Evolutionary conservation across 1,140 invertebrate genomes (phyloP), one percentile per base, ranked within the genome.

Genomic region (Orchesella cincta): DNA sequence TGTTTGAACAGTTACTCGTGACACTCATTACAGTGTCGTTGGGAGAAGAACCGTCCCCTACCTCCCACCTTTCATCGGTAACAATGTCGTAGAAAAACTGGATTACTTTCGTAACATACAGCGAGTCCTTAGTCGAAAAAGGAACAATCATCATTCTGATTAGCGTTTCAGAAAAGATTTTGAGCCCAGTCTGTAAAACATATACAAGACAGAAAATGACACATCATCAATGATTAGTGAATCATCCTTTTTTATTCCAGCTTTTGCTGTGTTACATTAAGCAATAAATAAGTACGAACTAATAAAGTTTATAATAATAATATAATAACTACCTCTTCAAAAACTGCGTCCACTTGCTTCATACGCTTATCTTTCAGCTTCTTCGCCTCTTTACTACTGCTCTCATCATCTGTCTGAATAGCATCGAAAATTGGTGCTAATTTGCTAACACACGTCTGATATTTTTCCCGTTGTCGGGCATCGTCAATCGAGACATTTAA

Each of bases 121-220:
- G 8, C 29, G 8, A 31, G 2, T 67, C 62, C 62, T 67, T 67
- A 1, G 8, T 31, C n/a, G 29, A 29, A 29, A 67, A 67, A 14
- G 62, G 62, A 12, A 33, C 62, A 67, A 67, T 8, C 62, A 67
- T 67, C 62, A 67, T 67, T 31, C 62, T 29, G n/a, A 67, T 31
- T 12, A 67, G n/a, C 2, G 31, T 33, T n/a, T 67, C 62, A 2
- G 62, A 5, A 31, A 67, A 29, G 5, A 33, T 31, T 31, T n/a
- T 67, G 2, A 67, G n/a, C 23, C 62, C 62, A 33, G 33, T 12
- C 62, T 67, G 23, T 2, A 67, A 67, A 62, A 8, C n/a, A n/a
- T n/a, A n/a, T n/a, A n/a, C n/a, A n/a, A 62, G 23, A 62, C 5
- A n/a, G 8, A 28, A 62, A 62, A 62, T n/a, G 5, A 62, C 54